Percentiles rank a stretch among this genome's conserved stretches.
Evolutionary conservation across 2,797 vertebrate genomes (phyloP).

Genomic region (Sebastes hubbsi): DNA sequence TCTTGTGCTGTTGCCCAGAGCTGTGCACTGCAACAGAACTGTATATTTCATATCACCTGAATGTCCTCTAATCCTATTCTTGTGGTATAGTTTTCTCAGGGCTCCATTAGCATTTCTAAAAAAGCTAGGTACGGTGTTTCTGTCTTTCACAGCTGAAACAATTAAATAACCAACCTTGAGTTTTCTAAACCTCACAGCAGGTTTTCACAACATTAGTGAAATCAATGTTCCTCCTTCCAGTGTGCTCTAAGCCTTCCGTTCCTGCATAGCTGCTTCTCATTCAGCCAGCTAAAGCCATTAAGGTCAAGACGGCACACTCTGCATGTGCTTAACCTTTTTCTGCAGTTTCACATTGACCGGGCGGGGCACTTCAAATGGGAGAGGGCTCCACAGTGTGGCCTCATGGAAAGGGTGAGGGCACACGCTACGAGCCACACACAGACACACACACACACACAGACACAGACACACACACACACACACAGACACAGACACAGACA

Average conservation of each 20-base stretch:
- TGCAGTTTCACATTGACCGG: conserved; percentile 40
- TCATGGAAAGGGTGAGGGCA: conserved; percentile 29
- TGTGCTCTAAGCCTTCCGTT: neutral
- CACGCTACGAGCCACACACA: neutral
- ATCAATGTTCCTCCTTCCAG: conserved; percentile 11
- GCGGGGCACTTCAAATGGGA: conserved; percentile 25
- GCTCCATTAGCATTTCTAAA: neutral
- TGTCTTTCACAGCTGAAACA: neutral
- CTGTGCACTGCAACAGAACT: neutral
- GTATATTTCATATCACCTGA: neutral
- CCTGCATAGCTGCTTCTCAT: conserved; percentile 38
- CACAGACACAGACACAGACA: neutral
- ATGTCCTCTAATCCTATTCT: neutral
- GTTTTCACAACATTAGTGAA: conserved; percentile 2
- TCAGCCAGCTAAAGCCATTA: conserved; percentile 37
- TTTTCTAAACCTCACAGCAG: neutral
- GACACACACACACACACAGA: neutral
- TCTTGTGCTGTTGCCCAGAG: neutral
- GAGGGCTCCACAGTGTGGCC: conserved; percentile 4
- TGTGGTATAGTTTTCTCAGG: neutral
- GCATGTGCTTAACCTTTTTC: conserved; percentile 67
- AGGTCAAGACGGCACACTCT: conserved; percentile 43
- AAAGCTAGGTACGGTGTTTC: neutral
- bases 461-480: neutral
- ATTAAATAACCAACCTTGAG: neutral